Evolutionary conservation across 2,113 vertebrate species (phyloP), one percentile per base, ranked within the genome.

Genomic region (Micromys minutus): DNA sequence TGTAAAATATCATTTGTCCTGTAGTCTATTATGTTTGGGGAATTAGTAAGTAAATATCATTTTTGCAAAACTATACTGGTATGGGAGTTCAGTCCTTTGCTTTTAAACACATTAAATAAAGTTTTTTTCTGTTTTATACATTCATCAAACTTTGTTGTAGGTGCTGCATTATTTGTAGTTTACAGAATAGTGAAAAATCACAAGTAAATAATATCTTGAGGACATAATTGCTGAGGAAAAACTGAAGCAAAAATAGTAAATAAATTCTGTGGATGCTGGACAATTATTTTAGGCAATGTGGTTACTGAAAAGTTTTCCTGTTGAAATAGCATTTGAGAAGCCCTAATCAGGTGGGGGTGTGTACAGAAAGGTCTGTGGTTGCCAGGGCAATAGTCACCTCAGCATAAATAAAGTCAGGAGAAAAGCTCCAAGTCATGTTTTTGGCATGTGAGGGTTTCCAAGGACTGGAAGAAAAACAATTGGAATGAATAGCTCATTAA

Each of bases 101-200:
- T 89, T 92, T 92, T 52, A 74, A 94, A 93, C 16, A 76, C 5
- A 85, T 57, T 85, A 80, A 89, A 96, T 93, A 92, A 92, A 86
- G 72, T 50, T 65, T 3, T 67, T 84, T 86, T 47, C 55, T 65
- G 9, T 71, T 80, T 91, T 36, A 76, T 55, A 31, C 7, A 79
- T 91, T 52, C 80, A 42, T 79, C 29, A 87, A 90, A 52, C 2
- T 13, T 39, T 39, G 4, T 65, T 85, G 71, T 92, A 72, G n/a
- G 63, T 92, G 34, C 29, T 95, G 88, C 39, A 31, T 29, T 71
- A 5, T 69, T 34, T 59, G 5, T 69, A 39, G n/a, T 1, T 93
- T 36, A 45, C 2, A 63, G 72, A 21, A 34, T n/a, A 65, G 8
- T 81, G 21, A 55, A n/a, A 93, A 92, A 93, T 67, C 26, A 89